A percentile compares a stretch with the other conserved stretches of the same genome.
phyloP scores from a whole-genome alignment of 2,113 vertebrate genomes.

The Poeciliopsis turrubarensis region DNA sequence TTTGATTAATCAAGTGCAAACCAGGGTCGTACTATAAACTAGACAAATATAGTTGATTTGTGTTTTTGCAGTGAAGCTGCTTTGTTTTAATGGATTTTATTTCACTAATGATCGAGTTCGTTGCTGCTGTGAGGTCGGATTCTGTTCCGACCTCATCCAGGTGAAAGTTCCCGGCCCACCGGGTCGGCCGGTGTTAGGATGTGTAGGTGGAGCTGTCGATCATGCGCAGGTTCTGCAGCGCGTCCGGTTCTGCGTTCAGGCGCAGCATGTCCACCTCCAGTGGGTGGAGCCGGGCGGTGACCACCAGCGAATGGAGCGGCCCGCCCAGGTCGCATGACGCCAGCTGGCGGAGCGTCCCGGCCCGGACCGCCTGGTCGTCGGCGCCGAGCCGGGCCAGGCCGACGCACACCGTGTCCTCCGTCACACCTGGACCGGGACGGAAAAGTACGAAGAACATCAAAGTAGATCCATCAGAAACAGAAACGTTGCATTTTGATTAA shows the following conservation, averaged over 20 bases:
- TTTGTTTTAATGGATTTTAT: background rate
- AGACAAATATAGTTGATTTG: too few relatives aligned
- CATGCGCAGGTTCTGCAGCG: conserved; percentile 61
- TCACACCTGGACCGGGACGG: conserved; percentile 62
- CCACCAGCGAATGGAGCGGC: conserved; percentile 90
- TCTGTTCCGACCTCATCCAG: too few relatives aligned
- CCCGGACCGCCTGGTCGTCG: conserved; percentile 84
- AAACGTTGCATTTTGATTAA: too few relatives aligned
- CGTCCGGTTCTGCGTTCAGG: conserved; percentile 80
- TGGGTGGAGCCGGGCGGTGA: conserved; percentile 89
- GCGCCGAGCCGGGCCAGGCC: conserved; percentile 89
- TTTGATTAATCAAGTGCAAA: too few relatives aligned
- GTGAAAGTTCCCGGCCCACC: background rate
- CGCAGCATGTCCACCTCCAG: conserved; percentile 93
- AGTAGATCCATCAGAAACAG: background rate
- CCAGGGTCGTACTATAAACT: too few relatives aligned
- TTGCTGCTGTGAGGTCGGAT: background rate
- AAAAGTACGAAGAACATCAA: background rate
- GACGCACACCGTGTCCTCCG: conserved; percentile 77
- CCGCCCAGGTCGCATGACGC: conserved; percentile 84
- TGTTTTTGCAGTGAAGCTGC: too few relatives aligned
- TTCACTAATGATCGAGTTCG: too few relatives aligned
- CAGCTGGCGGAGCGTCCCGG: conserved; percentile 86
- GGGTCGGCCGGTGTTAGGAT: conserved; percentile 48
- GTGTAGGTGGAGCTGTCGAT: conserved; percentile 77